Percentiles rank a stretch among this genome's conserved stretches.
Conservation (phyloP, 2,113 vertebrate genomes). For the Corythornis madagascariensis region DNA sequence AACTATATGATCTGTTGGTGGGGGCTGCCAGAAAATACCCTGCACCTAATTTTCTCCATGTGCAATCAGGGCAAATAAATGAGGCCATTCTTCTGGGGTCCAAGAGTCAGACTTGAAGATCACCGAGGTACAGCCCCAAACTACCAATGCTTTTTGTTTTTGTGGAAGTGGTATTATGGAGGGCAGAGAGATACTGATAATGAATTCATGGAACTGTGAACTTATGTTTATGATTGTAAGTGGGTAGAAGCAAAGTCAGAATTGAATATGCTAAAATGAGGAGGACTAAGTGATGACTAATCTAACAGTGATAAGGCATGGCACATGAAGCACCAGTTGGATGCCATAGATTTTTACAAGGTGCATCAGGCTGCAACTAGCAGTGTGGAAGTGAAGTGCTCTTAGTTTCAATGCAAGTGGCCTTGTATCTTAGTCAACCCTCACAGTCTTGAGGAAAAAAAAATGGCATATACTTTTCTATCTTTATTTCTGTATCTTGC, state of each 20-base stretch:
- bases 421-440: neutral
- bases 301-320: slow-evolving; percentile 2
- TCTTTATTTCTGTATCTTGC: neutral
- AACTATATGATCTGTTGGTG: neutral
- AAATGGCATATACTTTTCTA: neutral
- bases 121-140: neutral
- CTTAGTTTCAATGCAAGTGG: neutral
- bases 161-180: neutral
- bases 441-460: neutral
- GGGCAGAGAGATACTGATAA: neutral
- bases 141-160: neutral
- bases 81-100: neutral
- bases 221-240: neutral
- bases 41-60: neutral
- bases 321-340: neutral
- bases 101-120: neutral
- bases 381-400: neutral
- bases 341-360: neutral
- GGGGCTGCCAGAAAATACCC: neutral
- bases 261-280: slow-evolving; percentile 7
- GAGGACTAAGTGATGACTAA: slow-evolving; percentile 37
- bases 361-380: neutral
- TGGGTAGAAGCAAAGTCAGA: slow-evolving; percentile 29
- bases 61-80: neutral
- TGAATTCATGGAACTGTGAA: neutral